A percentile compares a stretch with the other conserved stretches of the same genome.
These are phyloP conservation scores for Ardeotis arabs DNA, from an alignment of 2,113 vertebrate species.

Conservation along the genomic window DNA sequence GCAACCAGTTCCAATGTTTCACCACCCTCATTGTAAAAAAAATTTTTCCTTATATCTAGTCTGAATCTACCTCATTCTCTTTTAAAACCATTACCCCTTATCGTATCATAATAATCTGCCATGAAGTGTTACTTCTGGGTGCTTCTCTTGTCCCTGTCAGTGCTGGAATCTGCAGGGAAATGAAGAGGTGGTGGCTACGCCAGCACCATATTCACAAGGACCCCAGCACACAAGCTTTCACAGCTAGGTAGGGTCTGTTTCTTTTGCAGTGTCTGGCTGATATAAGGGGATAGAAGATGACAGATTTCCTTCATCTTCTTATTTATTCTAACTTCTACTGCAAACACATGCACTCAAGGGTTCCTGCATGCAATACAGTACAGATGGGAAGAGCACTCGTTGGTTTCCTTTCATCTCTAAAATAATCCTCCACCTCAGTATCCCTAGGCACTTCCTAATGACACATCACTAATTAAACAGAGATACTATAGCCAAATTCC, in stretches of 20 bases:
- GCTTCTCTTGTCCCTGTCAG: not conserved
- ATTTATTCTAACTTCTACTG: not conserved
- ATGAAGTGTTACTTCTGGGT: not conserved
- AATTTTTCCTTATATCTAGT: no score
- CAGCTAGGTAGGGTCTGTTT: not conserved
- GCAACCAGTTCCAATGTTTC: no score
- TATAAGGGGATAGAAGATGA: not conserved
- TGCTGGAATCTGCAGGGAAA: not conserved
- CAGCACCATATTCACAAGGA: not conserved
- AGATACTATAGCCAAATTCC: not conserved
- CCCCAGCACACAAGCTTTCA: not conserved
- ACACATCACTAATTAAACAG: not conserved
- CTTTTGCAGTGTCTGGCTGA: not conserved
- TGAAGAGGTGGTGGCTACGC: not conserved
- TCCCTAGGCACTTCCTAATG: not conserved
- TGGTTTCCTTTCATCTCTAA: not conserved
- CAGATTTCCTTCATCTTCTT: not conserved
- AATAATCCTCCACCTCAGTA: not conserved
- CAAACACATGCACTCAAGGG: not conserved
- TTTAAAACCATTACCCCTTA: no score
- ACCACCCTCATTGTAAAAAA: no score
- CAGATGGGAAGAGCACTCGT: not conserved
- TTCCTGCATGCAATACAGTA: not conserved
- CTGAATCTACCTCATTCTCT: no score
- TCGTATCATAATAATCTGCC: not conserved